Conservation (phyloP, 1,140 invertebrate species). For the Colletes latitarsis region DNA sequence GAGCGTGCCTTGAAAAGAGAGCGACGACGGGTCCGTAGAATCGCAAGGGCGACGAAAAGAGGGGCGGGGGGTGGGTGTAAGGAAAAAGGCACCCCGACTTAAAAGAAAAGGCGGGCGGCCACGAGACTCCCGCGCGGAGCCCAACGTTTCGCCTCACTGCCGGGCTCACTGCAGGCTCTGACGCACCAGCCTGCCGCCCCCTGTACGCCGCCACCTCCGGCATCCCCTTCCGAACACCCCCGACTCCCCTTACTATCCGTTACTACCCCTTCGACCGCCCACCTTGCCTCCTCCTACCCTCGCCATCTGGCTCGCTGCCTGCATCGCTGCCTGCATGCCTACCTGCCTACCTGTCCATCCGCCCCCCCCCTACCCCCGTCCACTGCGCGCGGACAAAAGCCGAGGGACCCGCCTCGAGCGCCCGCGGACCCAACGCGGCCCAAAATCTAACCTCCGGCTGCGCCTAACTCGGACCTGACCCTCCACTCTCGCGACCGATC, state of each 20-base stretch:
- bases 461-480: no score
- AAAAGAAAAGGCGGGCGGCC: conserved; percentile 69
- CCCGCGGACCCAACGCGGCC: background rate
- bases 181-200: conserved; percentile 76
- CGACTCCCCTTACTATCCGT: conserved; percentile 63
- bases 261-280: conserved; percentile 60
- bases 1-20: conserved; percentile 40
- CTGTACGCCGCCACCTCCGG: conserved; percentile 62
- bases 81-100: conserved; percentile 65
- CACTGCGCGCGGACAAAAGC: background rate
- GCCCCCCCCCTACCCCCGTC: background rate
- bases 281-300: conserved; percentile 45
- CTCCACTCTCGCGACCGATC: no score
- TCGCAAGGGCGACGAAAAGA: conserved; percentile 23
- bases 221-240: conserved; percentile 58
- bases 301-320: conserved; percentile 42
- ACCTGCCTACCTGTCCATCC: conserved; percentile 25
- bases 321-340: conserved; percentile 43
- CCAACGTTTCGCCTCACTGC: conserved; percentile 79
- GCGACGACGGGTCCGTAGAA: conserved; percentile 18
- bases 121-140: conserved; percentile 79
- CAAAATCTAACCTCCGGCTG: background rate
- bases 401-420: background rate
- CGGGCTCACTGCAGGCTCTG: conserved; percentile 79
- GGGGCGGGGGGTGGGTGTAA: conserved; percentile 44